phyloP scores from a whole-genome alignment of 2,113 vertebrate genomes.

The Tamias sibiricus region DNA sequence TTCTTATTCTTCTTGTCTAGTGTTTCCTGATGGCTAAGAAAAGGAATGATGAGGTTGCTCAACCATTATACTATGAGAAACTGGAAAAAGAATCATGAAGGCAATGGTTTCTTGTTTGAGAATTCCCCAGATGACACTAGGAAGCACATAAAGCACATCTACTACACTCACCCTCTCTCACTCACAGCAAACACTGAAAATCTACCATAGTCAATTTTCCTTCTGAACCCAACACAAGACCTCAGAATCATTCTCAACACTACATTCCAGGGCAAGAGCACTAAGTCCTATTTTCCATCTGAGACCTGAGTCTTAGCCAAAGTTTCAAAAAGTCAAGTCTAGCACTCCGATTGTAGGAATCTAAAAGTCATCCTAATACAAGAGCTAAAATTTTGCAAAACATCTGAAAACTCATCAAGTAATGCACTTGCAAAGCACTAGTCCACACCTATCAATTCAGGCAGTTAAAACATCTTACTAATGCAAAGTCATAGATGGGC shows the following conservation, averaged over 20 bases:
- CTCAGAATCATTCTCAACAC: neutral
- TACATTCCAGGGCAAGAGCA: neutral
- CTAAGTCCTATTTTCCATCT: neutral
- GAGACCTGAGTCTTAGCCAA: neutral
- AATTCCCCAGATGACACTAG: neutral
- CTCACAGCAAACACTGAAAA: neutral
- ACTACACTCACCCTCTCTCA: neutral
- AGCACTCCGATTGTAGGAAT: neutral
- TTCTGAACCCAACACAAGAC: neutral
- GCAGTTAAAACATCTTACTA: neutral
- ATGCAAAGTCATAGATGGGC: neutral
- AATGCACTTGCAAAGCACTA: neutral
- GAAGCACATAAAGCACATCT: neutral
- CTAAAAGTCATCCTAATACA: neutral
- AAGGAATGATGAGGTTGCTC: neutral
- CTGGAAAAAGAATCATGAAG: constrained; percentile 9
- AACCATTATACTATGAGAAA: neutral
- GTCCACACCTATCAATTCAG: neutral
- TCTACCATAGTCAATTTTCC: neutral
- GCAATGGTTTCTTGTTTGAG: neutral
- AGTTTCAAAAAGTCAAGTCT: constrained; percentile 21
- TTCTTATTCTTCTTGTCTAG: constrained; percentile 22
- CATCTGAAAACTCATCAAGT: neutral
- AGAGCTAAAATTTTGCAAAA: constrained; percentile 6
- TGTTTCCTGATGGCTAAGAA: neutral